A percentile compares a stretch with the other conserved stretches of the same genome.
phyloP scores from a whole-genome alignment of 2,113 vertebrate species.

The Pholis gunnellus region DNA sequence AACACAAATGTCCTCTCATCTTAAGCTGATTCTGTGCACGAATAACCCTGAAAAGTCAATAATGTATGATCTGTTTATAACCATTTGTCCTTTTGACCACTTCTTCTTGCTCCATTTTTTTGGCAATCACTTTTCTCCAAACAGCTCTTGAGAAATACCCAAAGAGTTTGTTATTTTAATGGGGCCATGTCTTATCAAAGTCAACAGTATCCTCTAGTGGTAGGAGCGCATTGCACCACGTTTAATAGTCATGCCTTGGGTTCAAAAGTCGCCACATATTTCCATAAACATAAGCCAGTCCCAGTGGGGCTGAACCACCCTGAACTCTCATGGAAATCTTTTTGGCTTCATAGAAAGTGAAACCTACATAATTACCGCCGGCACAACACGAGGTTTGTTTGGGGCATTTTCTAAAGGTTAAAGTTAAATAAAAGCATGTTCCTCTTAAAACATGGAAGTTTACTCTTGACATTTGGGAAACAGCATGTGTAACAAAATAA shows the following conservation, averaged over 20 bases:
- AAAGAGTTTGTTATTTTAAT: background rate
- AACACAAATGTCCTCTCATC: background rate
- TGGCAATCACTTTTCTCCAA: background rate
- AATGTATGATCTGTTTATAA: background rate
- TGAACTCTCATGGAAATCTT: background rate
- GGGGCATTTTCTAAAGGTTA: background rate
- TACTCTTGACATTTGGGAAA: background rate
- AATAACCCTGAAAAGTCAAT: background rate
- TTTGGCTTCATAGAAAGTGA: constrained; percentile 14
- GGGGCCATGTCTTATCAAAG: constrained; percentile 36
- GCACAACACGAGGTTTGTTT: background rate
- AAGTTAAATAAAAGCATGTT: constrained; percentile 13
- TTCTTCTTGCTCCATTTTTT: background rate
- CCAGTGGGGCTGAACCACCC: too few relatives aligned
- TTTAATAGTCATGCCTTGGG: background rate
- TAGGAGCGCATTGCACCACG: constrained; percentile 19
- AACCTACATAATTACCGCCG: background rate
- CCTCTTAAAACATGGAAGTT: background rate
- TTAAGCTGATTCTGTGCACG: background rate
- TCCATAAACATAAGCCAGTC: background rate
- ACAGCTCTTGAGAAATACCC: constrained; percentile 1
- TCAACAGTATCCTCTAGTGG: constrained; percentile 83
- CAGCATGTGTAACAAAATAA: background rate
- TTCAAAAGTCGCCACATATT: constrained; percentile 33
- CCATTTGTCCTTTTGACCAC: background rate